These are phyloP conservation scores for Dendrolimus pini DNA, from an alignment of 2,888 invertebrate species.

Conservation along the genomic window DNA sequence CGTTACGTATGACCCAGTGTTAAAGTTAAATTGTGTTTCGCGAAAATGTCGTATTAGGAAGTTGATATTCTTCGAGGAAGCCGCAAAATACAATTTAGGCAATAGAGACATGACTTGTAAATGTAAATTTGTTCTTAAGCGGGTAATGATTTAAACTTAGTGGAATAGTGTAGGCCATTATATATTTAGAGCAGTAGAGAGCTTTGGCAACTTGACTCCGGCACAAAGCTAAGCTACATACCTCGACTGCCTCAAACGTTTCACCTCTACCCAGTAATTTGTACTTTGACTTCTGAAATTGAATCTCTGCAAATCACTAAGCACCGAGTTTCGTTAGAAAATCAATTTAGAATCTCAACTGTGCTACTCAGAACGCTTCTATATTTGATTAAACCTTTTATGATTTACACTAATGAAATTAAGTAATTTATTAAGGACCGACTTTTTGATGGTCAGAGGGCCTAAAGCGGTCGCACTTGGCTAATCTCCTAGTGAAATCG, in stretches of 20 bases:
- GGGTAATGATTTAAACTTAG: constrained; percentile 34
- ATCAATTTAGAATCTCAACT: constrained; percentile 34
- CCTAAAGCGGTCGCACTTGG: too few relatives aligned
- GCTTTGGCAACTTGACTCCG: constrained; percentile 28
- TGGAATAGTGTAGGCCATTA: constrained; percentile 31
- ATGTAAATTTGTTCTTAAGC: constrained; percentile 47
- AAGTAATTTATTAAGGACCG: too few relatives aligned
- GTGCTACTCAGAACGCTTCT: constrained; percentile 4
- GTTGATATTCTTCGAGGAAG: constrained; percentile 28
- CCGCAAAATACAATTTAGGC: constrained; percentile 36
- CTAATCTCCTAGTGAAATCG: too few relatives aligned
- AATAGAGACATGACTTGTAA: constrained; percentile 33
- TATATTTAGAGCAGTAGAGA: constrained; percentile 34
- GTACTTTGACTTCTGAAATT: constrained; percentile 40
- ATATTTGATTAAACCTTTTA: too few relatives aligned
- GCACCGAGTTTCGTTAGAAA: constrained; percentile 27
- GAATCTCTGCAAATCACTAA: constrained; percentile 33
- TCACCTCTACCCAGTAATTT: constrained; percentile 37
- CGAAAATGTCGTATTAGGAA: constrained; percentile 23
- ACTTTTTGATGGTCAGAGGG: too few relatives aligned
- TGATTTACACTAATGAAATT: too few relatives aligned
- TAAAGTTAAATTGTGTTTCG: neutral
- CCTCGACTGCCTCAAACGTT: constrained; percentile 19
- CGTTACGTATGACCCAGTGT: too few relatives aligned
- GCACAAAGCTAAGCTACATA: constrained; percentile 31